Conservation (phyloP, 2,113 vertebrate genomes). For the Paracanthobrama guichenoti region DNA sequence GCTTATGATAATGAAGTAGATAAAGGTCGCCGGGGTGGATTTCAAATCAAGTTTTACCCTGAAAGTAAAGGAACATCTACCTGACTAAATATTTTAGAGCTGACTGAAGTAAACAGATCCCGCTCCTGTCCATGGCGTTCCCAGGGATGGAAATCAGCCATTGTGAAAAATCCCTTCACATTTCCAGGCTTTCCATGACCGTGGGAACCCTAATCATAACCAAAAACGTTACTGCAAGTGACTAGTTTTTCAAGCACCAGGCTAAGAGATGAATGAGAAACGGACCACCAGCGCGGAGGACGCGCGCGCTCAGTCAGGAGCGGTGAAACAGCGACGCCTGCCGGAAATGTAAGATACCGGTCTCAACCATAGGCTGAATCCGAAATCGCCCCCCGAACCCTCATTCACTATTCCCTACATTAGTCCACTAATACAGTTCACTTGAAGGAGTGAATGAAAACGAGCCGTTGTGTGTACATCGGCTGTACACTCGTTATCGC, state of each 20-base stretch:
- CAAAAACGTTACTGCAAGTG: not conserved
- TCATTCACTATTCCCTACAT: too few species aligned
- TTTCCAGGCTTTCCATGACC: not conserved
- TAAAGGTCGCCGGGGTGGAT: not conserved
- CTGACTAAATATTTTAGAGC: too few species aligned
- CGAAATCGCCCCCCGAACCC: too few species aligned
- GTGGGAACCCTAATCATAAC: not conserved
- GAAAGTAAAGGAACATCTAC: not conserved
- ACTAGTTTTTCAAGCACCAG: not conserved
- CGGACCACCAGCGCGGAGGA: not conserved
- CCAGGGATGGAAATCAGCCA: not conserved
- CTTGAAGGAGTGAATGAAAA: too few species aligned
- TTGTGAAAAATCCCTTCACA: not conserved
- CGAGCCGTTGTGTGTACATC: too few species aligned
- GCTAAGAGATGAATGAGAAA: not conserved
- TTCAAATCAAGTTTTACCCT: not conserved
- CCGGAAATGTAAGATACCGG: not conserved
- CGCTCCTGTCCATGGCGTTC: not conserved
- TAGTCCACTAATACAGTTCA: too few species aligned
- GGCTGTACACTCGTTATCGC: too few species aligned
- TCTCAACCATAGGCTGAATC: too few species aligned
- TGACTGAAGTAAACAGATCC: not conserved
- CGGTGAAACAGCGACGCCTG: conserved; percentile 28
- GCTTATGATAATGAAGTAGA: not conserved
- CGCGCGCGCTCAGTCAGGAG: not conserved